Conservation (phyloP, 2,888 invertebrate species). For the Troglohyphantes excavatus region DNA sequence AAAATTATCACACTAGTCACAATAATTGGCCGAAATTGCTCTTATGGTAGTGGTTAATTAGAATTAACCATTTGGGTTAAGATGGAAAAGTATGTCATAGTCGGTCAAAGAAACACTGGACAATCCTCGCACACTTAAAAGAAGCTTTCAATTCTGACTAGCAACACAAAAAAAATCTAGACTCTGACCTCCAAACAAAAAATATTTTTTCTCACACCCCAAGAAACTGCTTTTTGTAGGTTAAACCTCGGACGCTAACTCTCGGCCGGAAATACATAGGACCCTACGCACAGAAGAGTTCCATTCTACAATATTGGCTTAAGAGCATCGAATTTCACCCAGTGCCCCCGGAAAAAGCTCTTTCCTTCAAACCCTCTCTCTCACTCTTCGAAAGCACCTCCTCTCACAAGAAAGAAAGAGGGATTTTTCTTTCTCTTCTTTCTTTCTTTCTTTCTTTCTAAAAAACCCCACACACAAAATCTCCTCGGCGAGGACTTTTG, state of each 20-base stretch:
- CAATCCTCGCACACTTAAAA: too few species aligned
- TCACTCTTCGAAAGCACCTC: neutral
- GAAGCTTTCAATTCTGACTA: too few species aligned
- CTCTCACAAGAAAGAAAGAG: slow-evolving; percentile 14
- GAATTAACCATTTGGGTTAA: too few species aligned
- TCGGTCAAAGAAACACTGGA: too few species aligned
- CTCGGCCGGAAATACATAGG: slow-evolving; percentile 2
- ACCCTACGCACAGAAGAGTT: too few species aligned
- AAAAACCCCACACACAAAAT: neutral
- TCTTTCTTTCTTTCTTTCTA: neutral
- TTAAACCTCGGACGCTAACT: slow-evolving; percentile 38
- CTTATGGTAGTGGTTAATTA: too few species aligned
- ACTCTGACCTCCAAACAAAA: slow-evolving; percentile 13
- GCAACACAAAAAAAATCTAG: too few species aligned
- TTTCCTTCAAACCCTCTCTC: slow-evolving; percentile 11
- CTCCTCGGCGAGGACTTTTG: neutral
- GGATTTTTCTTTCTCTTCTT: neutral
- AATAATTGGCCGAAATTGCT: too few species aligned
- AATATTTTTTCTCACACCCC: slow-evolving; percentile 1
- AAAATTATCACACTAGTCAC: too few species aligned
- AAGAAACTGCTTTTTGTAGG: neutral
- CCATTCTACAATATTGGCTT: slow-evolving; percentile 73
- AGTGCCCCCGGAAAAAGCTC: slow-evolving; percentile 39
- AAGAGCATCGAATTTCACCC: slow-evolving; percentile 72
- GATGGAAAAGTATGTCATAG: too few species aligned